A percentile compares a stretch with the other conserved stretches of the same genome.
These are phyloP conservation scores for Thermophis baileyi DNA, from an alignment of 2,113 vertebrate genomes.

Conservation along the genomic window DNA sequence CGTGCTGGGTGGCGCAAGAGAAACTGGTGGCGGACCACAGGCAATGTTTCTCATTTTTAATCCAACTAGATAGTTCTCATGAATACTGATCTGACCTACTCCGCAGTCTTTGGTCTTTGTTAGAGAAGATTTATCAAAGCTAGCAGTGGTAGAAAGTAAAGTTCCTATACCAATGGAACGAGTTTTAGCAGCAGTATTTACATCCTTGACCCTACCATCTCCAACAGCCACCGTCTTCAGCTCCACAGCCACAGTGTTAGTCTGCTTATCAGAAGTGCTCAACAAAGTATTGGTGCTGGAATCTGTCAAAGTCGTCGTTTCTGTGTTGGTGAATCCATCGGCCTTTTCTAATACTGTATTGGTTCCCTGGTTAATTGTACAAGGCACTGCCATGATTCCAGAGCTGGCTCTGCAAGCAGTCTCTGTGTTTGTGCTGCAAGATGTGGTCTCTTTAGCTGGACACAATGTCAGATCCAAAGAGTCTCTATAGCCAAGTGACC, in stretches of 20 bases:
- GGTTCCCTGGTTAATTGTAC: conserved; percentile 70
- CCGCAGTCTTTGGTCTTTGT: conserved; percentile 88
- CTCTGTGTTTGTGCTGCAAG: conserved; percentile 73
- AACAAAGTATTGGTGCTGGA: conserved; percentile 74
- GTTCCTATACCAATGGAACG: conserved; percentile 89
- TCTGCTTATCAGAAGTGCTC: conserved; percentile 78
- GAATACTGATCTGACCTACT: conserved; percentile 78
- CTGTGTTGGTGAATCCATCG: conserved; percentile 77
- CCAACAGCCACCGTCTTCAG: conserved; percentile 80
- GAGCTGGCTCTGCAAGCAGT: conserved; percentile 66
- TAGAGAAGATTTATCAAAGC: conserved; percentile 63
- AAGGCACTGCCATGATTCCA: conserved; percentile 74
- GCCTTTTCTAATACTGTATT: conserved; percentile 66
- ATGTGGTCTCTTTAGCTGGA: conserved; percentile 60
- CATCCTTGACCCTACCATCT: conserved; percentile 88
- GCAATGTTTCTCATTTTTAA: conserved; percentile 91
- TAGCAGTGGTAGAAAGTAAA: conserved; percentile 58
- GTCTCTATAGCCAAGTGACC: conserved; percentile 84
- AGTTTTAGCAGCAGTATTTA: conserved; percentile 64
- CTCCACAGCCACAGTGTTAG: conserved; percentile 74
- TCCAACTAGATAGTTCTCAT: conserved; percentile 91
- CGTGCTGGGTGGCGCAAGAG: conserved; percentile 49
- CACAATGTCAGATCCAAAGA: conserved; percentile 74
- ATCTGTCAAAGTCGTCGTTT: conserved; percentile 58
- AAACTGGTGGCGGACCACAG: conserved; percentile 80